phyloP scores from a whole-genome alignment of 2,888 invertebrate genomes.

The Amblyjoppa fuscipennis region DNA sequence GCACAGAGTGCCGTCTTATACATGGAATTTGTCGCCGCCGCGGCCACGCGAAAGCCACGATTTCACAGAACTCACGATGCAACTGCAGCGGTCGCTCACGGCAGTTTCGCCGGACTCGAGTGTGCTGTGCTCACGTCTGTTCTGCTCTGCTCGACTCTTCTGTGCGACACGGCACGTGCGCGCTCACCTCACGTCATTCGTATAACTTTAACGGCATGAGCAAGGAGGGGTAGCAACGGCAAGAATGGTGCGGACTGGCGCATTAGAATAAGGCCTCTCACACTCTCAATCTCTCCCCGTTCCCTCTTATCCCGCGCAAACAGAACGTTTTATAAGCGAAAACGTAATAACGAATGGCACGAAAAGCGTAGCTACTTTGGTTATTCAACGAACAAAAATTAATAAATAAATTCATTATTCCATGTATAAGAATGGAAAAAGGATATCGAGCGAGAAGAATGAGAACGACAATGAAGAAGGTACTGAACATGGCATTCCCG shows the following conservation, averaged over 20 bases:
- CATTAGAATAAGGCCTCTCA: conserved; percentile 55
- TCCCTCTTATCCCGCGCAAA: not conserved
- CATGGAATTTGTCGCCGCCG: conserved; percentile 44
- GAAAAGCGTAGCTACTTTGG: conserved; percentile 48
- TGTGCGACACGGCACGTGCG: conserved; percentile 52
- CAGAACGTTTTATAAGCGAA: conserved; percentile 64
- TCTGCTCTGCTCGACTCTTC: not conserved
- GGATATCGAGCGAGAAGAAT: not conserved
- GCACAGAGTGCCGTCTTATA: conserved; percentile 32
- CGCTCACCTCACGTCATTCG: conserved; percentile 64
- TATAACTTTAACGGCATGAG: conserved; percentile 50
- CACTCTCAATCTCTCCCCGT: conserved; percentile 30
- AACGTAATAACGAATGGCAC: conserved; percentile 67
- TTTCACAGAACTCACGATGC: conserved; percentile 46
- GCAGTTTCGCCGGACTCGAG: conserved; percentile 32
- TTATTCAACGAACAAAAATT: conserved; percentile 10
- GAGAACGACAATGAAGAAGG: conserved; percentile 14
- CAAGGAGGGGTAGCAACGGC: conserved; percentile 6
- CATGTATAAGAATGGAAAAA: not conserved
- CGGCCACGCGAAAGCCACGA: conserved; percentile 29
- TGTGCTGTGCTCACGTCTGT: not conserved
- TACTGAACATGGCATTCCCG: not conserved
- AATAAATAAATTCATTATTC: conserved; percentile 32
- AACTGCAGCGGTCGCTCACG: conserved; percentile 48
- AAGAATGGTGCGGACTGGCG: conserved; percentile 31